Base-by-base conservation (phyloP, 2,113 vertebrate genomes). In the Macrotis lagotis region DNA sequence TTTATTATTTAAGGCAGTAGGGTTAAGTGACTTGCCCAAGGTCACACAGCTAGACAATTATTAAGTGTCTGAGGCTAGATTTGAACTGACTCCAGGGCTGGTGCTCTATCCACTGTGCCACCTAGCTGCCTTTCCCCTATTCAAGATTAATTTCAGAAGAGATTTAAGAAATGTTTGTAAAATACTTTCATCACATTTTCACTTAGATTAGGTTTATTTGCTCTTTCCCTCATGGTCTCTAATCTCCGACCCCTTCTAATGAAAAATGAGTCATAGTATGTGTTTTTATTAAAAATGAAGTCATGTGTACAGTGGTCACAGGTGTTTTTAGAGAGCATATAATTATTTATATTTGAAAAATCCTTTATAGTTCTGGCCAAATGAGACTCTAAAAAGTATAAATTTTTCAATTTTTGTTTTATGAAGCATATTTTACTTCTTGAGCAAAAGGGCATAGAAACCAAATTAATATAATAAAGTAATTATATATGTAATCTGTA, bases 251-350 rank as follows among this genome's bases (percentile, higher is more conserved):
- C 93, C 94, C 51, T 91, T 93, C 93, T 93, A 92, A 51, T 97
- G 96, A 97, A 95, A 98, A 98, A 97, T 97, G 96, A 98, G 93
- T 93, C 92, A 44, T 0, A 53, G 91, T 92, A 97, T 93, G 90
- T 95, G 96, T 97, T 98, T 97, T 98, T 98, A 98, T 96, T 96
- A 93, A 51, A 97, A 98, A 97, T 97, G 96, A 98, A 95, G 92
- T 83, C n/a, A 90, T 0, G 22, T 90, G 48, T 74, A 66, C 52
- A 25, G 0, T 4, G 31, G 90, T 92, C 96, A 94, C 97, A 97
- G 93, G 96, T 96, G 92, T 89, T 97, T 96, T 92, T 94, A 90
- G 95, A 95, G 96, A 91, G 49, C 51, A 47, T 2, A 26, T 59
- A 92, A 48, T 55, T 51, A 55, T 25, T 3, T 49, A 91, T 50